Base-by-base conservation (phyloP, 2,797 vertebrate genomes). In the Neosilurus hyrtlii region DNA sequence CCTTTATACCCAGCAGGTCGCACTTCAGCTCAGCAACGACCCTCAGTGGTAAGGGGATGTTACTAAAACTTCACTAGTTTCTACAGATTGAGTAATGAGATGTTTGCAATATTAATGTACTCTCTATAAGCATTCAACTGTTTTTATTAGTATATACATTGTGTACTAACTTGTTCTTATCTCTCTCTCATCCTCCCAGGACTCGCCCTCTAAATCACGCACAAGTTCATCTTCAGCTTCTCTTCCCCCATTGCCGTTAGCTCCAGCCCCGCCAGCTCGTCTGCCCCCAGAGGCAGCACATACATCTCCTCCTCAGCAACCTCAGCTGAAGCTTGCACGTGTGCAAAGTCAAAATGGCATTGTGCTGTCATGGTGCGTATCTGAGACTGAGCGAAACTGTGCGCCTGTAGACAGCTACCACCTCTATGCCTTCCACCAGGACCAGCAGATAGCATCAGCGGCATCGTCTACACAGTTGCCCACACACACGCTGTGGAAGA, bases 371-470 rank as follows among this genome's bases (percentile, higher is more conserved):
- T 99, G 98, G 98, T 97, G 96, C 0, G 98, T 99, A 80, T 89
- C 95, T 83, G 97, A 99, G 90, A 95, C 96, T 0, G 97, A 99
- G 90, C 93, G 96, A 72, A 96, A 92, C 89, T 99, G 98, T 71
- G 97, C 97, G 0, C 83, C 93, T 8, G 98, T 99, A 66, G 98
- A 99, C 89, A 99, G 96, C 92, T 99, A 99, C 90, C 98, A 99
- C 91, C 96, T 99, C 62, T 99, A 98, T 11, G 97, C 98, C 86
- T 99, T 97, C 92, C 98, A 99, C 3, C 97, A 99, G 89, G 94
- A 95, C 86, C 93, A 92, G 88, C 91, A 92, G 0, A 86, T 80
- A 26, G 12, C 94, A 1, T 92, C 91, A 87, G 37, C 74, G 0
- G 92, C 91, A 35, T 72, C 56, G 1, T 65, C 80, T 49, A 74